Evolutionary conservation across 2,113 vertebrate genomes (phyloP).

Genomic region (Melanocharis versteri): DNA sequence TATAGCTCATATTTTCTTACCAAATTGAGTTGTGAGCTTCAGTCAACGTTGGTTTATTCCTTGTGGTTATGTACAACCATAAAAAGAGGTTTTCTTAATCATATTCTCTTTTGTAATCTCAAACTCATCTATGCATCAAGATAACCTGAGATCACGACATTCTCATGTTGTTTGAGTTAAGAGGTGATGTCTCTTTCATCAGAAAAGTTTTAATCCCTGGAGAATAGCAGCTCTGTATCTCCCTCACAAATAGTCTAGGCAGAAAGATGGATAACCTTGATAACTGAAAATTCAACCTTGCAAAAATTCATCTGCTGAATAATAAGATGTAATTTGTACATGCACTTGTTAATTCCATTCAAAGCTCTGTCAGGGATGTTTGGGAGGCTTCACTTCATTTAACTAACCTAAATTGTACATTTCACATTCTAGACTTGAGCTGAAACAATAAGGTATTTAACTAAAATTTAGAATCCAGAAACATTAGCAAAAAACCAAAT

Average conservation of each 20-base stretch:
- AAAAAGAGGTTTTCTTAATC: neutral
- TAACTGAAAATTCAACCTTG: constrained; percentile 46
- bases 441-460: neutral
- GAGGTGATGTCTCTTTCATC: neutral
- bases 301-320: constrained; percentile 43
- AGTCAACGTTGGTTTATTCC: neutral
- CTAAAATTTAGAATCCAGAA: neutral
- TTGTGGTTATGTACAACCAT: neutral
- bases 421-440: neutral
- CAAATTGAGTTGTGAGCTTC: neutral
- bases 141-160: neutral
- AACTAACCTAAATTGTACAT: neutral
- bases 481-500: neutral
- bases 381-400: neutral
- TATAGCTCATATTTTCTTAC: neutral
- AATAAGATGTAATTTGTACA: constrained; percentile 33
- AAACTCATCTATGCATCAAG: neutral
- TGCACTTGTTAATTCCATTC: constrained; percentile 30
- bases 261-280: constrained; percentile 39
- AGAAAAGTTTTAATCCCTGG: neutral
- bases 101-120: neutral
- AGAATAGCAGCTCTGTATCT: neutral
- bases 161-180: neutral
- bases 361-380: neutral
- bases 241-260: neutral